Base-by-base conservation (phyloP, 2,113 vertebrate species). In the Prinia subflava region DNA sequence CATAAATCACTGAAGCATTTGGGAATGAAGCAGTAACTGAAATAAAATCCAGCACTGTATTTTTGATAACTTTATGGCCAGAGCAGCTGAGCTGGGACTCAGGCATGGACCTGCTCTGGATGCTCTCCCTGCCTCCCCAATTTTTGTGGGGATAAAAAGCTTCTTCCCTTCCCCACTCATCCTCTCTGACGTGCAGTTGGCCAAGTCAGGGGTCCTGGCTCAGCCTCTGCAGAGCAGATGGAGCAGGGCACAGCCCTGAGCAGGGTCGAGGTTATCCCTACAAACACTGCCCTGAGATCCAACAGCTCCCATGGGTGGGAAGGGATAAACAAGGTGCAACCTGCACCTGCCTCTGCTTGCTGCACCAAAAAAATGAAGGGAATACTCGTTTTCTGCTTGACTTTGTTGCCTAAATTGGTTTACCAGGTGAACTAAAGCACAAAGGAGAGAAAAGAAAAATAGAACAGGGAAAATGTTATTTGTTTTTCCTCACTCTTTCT, bases 1-100 rank as follows among this genome's bases (percentile, higher is more conserved):
- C 71, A 92, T 88, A 93, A 96, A 94, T 94, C 95, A 93, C 68
- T 18, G 69, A 64, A 75, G 73, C 77, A n/a, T 47, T 91, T 71
- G 56, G 69, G 81, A 81, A 91, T 2, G 44, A 87, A 56, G 37
- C 77, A 75, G 76, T 27, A 68, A 90, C 47, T 47, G 55, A 73
- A 88, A 64, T 52, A 63, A 78, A 91, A 93, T 11, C 10, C 60
- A 59, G 4, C 30, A 2, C 3, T 25, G 11, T 24, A 6, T 68
- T 90, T 92, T 57, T 68, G 56, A 80, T 68, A 83, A 78, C 85
- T 96, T 68, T 3, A 63, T 60, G 25, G 64, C 31, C 50, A 70
- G 67, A 59, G 78, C 69, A 83, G 50, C 77, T 20, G 19, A 47
- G 47, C 47, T 53, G 49, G 0, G 1, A 12, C 60, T 82, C 53